Evolutionary conservation across 1,140 invertebrate species (phyloP).

Genomic region (Drosophila nigrodunni): DNA sequence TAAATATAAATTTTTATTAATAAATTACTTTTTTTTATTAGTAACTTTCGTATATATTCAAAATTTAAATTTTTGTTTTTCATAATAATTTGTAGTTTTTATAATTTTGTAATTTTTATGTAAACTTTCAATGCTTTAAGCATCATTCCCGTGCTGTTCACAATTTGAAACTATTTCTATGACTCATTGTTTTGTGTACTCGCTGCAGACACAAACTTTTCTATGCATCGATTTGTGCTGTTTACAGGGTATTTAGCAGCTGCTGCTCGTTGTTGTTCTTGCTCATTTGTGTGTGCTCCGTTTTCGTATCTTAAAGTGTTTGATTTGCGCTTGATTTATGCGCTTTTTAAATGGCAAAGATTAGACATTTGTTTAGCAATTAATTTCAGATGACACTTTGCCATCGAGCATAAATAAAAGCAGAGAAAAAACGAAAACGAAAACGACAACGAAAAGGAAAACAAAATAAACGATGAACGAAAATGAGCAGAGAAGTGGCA

Average conservation of each 20-base stretch:
- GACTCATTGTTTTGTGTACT: no score
- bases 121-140: no score
- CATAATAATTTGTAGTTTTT: no score
- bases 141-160: no score
- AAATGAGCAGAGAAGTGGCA: not conserved
- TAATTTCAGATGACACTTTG: slow-evolving; percentile 76
- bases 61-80: no score
- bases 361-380: slow-evolving; percentile 83
- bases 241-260: slow-evolving; percentile 1
- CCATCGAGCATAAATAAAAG: slow-evolving; percentile 46
- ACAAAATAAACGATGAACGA: not conserved
- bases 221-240: no score
- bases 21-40: no score
- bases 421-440: not conserved
- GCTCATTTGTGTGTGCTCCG: not conserved
- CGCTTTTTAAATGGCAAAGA: slow-evolving; percentile 82
- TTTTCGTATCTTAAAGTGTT: slow-evolving; percentile 46
- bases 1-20: no score
- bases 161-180: no score
- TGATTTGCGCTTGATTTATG: slow-evolving; percentile 81
- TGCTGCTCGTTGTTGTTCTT: not conserved
- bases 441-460: not conserved
- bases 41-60: no score
- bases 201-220: no score
- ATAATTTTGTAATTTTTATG: no score